phyloP scores from a whole-genome alignment of 2,113 vertebrate species.

The Mohoua ochrocephala region DNA sequence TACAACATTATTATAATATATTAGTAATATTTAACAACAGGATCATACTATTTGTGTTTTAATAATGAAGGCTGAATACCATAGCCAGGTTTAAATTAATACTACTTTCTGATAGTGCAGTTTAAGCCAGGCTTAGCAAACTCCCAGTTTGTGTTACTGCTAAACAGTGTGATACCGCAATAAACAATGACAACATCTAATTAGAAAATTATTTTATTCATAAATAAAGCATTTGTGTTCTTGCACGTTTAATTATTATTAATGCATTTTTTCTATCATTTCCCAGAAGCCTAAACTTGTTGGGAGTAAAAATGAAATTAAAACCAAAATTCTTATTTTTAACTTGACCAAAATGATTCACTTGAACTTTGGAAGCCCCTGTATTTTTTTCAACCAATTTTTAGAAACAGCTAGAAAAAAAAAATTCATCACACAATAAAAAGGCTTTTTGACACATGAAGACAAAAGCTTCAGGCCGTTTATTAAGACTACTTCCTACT shows the following conservation, averaged over 20 bases:
- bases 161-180: not conserved
- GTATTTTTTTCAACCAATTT: constrained; percentile 18
- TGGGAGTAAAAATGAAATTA: not conserved
- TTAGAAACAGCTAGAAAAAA: constrained; percentile 49
- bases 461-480: constrained; percentile 71
- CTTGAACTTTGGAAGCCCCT: not conserved
- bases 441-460: constrained; percentile 65
- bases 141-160: not conserved
- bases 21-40: constrained; percentile 62
- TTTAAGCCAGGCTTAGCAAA: not conserved
- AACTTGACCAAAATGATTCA: not conserved
- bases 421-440: constrained; percentile 46
- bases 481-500: constrained; percentile 75
- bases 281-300: not conserved
- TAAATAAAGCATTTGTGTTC: not conserved
- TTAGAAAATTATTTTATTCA: not conserved
- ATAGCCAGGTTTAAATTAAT: not conserved
- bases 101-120: not conserved
- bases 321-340: not conserved
- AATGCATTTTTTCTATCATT: not conserved
- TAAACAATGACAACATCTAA: not conserved
- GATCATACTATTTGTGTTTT: constrained; percentile 26
- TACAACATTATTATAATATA: constrained; percentile 61
- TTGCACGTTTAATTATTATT: not conserved
- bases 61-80: not conserved